Evolutionary conservation across 2,888 invertebrate genomes (phyloP), one percentile per base, ranked within the genome.

Genomic region (Chrysodeixis includens): DNA sequence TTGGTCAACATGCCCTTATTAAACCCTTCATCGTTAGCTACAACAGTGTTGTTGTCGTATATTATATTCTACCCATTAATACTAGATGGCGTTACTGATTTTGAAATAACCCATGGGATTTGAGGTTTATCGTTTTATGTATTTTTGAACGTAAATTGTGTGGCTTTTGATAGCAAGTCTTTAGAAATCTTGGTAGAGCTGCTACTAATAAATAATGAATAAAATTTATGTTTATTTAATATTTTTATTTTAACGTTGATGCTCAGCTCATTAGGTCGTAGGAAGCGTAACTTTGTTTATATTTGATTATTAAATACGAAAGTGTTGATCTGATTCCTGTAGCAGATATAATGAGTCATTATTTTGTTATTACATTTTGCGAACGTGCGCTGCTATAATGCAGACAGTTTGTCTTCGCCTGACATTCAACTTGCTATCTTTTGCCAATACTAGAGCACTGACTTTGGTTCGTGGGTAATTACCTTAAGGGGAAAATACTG

Each of bases 1-100:
- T 40, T 40, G 40, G 40, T 40, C 40, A 40, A 40, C 40, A 40
- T n/a, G n/a, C n/a, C 40, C 40, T n/a, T 40, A 40, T n/a, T n/a
- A 1, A n/a, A n/a, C 3, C n/a, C 40, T 3, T n/a, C 14, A 40
- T n/a, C 40, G n/a, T 40, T 40, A 5, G n/a, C 14, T n/a, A 40
- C 40, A 40, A 40, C n/a, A n/a, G 40, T n/a, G 40, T 40, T n/a
- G n/a, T 40, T 40, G 40, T 40, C n/a, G 35, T 35, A 12, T 6
- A 1, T 5, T 6, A 7, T 40, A 40, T 40, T n/a, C 6, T 7
- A 26, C 4, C 3, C 1, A 5, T 40, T 12, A 14, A 35, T 35
- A 35, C 35, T 35, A 35, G 40, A 40, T 40, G 40, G 40, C n/a
- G 40, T 3, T 40, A 40, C n/a, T 40, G n/a, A 40, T n/a, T n/a